Base-by-base conservation (phyloP, 92 coral and sea anemone genomes). In the Umimayanthus chanpuru region DNA sequence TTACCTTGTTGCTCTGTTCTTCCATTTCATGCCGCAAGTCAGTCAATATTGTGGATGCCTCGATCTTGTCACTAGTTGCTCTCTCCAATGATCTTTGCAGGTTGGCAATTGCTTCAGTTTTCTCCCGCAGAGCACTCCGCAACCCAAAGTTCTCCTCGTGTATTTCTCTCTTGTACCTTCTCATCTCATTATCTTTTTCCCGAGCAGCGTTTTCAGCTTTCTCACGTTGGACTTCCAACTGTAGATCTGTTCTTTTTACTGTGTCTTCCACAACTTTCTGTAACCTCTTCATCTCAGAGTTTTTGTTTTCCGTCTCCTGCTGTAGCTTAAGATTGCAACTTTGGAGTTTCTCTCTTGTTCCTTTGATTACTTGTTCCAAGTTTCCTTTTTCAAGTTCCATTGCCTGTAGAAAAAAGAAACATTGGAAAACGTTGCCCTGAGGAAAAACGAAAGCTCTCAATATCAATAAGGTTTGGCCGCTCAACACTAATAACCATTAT, bases 1-100 rank as follows among this genome's bases (percentile, higher is more conserved):
- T 2, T 71, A 83, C 87, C 87, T 83, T 83, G 5, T 8, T 15
- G 7, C 39, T 32, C 41, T 83, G 26, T 12, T 83, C 73, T 40
- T 40, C 58, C 36, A 82, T 68, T 8, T 40, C 49, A 30, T 6
- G n/a, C 78, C n/a, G 58, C 41, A n/a, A 28, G 18, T 64, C 65
- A 41, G 79, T 50, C 76, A 68, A 23, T 16, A 55, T 23, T 3
- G 25, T 40, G 64, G 58, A 71, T 47, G 36, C 55, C 87, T 71
- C 66, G 26, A 41, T 43, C 64, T 70, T 83, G 7, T 83, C 87
- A 66, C 14, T 29, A 5, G 79, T 67, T 70, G 30, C 36, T 47
- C 36, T 43, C 6, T 70, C 64, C 61, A 83, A 29, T 41, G 77
- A 68, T 28, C 12, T 71, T 44, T 83, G 25, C 40, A 83, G 29